Evolutionary conservation across 1,140 invertebrate species (phyloP).

Genomic region (Samia ricini): DNA sequence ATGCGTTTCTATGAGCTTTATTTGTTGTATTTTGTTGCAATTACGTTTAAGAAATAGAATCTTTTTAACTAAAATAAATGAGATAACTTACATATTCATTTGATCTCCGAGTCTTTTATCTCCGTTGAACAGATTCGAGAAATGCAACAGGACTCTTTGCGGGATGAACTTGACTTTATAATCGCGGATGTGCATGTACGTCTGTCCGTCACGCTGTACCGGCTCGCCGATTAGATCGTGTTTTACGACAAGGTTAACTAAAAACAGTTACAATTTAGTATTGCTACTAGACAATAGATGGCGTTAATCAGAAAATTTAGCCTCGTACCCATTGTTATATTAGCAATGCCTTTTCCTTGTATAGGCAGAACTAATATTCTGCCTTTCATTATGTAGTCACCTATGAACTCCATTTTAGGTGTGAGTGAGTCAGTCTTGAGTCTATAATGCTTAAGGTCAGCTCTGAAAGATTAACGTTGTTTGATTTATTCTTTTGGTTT

Average conservation of each 20-base stretch:
- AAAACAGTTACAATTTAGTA: slow-evolving; percentile 26
- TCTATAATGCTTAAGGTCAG: slow-evolving; percentile 65
- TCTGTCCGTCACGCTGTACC: slow-evolving; percentile 77
- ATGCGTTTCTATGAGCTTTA: too few species aligned
- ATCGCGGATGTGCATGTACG: slow-evolving; percentile 80
- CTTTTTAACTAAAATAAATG: neutral
- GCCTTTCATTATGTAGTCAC: slow-evolving; percentile 83
- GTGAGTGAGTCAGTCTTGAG: slow-evolving; percentile 69
- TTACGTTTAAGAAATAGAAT: too few species aligned
- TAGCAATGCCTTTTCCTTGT: slow-evolving; percentile 82
- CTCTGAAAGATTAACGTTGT: slow-evolving; percentile 43
- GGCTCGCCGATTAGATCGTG: slow-evolving; percentile 79
- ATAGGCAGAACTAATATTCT: slow-evolving; percentile 84
- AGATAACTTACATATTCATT: slow-evolving; percentile 67
- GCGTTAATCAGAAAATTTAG: neutral
- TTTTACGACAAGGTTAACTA: slow-evolving; percentile 79
- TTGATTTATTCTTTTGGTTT: too few species aligned
- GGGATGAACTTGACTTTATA: slow-evolving; percentile 79
- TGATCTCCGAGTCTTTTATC: slow-evolving; percentile 78
- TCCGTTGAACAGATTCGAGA: slow-evolving; percentile 81
- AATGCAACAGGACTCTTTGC: slow-evolving; percentile 75
- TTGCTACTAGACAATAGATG: neutral
- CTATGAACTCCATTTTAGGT: slow-evolving; percentile 79
- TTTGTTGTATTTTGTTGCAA: too few species aligned
- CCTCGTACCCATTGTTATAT: slow-evolving; percentile 81